Evolutionary conservation across 2,113 vertebrate species (phyloP).

Genomic region (Ammodramus savannarum): DNA sequence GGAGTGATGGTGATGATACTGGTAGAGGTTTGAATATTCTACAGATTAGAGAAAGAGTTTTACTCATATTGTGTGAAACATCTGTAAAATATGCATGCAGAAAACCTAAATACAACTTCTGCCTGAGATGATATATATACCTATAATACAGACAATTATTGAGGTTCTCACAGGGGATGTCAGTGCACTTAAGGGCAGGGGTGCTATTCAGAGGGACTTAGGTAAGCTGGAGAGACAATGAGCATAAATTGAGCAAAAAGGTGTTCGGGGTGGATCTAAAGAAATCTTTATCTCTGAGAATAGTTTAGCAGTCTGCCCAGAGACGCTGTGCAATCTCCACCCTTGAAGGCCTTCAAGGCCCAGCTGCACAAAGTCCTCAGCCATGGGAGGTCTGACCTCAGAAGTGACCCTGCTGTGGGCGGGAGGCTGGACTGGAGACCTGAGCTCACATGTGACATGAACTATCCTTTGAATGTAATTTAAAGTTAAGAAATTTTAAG

Average conservation of each 20-base stretch:
- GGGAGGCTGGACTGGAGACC: not conserved
- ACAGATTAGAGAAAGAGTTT: not conserved
- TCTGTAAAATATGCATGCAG: not conserved
- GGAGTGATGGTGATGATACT: not conserved
- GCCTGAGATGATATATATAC: not conserved
- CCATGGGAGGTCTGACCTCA: not conserved
- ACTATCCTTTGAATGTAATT: not conserved
- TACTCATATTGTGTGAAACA: not conserved
- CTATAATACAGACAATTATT: not conserved
- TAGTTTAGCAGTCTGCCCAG: not conserved
- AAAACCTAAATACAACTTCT: not conserved
- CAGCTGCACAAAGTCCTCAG: not conserved
- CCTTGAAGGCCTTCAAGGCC: not conserved
- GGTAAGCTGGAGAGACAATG: not conserved
- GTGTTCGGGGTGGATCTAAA: not conserved
- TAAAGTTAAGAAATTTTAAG: not conserved
- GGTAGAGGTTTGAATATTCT: not conserved
- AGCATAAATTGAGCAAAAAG: not conserved
- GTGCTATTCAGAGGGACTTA: not conserved
- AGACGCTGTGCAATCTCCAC: not conserved
- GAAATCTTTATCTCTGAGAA: not conserved
- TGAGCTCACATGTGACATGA: not conserved
- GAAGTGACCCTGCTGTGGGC: not conserved
- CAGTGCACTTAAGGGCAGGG: not conserved
- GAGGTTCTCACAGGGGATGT: fast-evolving